These are phyloP conservation scores for Hormaphis cornu DNA, from an alignment of 1,140 invertebrate genomes.

Conservation along the genomic window DNA sequence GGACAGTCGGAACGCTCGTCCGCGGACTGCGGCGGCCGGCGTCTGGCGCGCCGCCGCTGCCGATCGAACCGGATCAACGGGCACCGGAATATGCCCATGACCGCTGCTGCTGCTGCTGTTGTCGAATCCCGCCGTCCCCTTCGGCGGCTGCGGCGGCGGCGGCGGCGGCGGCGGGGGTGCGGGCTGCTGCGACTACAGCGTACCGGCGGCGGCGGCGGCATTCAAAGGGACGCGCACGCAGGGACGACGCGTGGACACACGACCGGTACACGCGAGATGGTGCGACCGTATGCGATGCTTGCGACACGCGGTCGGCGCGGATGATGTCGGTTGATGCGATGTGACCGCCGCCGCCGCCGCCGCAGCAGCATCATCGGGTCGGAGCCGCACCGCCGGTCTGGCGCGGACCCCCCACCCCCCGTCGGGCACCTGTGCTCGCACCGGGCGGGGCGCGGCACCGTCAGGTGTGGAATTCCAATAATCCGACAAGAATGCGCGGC, in stretches of 20 bases:
- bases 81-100: conserved; percentile 25
- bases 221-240: background rate
- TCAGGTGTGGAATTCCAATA: conserved; percentile 31
- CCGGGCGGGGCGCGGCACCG: background rate
- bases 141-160: background rate
- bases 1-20: too few species aligned
- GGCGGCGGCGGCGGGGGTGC: background rate
- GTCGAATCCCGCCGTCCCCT: background rate
- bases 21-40: background rate
- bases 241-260: background rate
- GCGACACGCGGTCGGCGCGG: background rate
- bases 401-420: background rate
- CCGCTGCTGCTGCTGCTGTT: background rate
- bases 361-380: too few species aligned
- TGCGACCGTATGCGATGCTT: too few species aligned
- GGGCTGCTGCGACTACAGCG: background rate
- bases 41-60: background rate
- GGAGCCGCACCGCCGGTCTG: background rate
- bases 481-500: conserved; percentile 28
- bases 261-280: background rate
- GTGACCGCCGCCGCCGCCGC: background rate
- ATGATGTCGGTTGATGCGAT: background rate
- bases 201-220: conserved; percentile 9
- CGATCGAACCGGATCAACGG: conserved; percentile 25
- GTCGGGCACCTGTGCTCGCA: too few species aligned